A percentile compares a stretch with the other conserved stretches of the same genome.
These are phyloP conservation scores for Morinoia aosen DNA, from an alignment of 2,888 invertebrate genomes.

Conservation along the genomic window DNA sequence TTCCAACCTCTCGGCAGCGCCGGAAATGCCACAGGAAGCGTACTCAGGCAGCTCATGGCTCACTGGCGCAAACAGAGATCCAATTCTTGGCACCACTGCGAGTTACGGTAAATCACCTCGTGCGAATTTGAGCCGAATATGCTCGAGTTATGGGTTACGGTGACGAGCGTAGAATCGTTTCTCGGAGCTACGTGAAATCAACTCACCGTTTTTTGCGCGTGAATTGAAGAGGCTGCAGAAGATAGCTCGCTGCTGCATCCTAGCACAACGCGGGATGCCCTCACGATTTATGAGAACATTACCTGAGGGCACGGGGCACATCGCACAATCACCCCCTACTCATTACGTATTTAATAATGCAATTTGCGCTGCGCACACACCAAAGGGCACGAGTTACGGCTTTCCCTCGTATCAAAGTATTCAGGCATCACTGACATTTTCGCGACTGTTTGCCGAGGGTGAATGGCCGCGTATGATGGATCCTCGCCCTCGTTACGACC, in stretches of 20 bases:
- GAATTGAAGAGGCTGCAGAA: background rate
- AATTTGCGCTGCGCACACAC: conserved; percentile 14
- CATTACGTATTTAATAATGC: conserved; percentile 37
- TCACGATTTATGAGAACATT: conserved; percentile 14
- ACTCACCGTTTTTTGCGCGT: background rate
- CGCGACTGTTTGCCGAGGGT: background rate
- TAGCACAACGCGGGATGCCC: background rate
- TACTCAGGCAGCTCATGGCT: background rate
- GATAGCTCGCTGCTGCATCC: background rate
- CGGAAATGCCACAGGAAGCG: background rate
- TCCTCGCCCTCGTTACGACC: background rate
- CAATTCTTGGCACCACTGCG: background rate
- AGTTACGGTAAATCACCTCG: background rate
- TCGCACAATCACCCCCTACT: background rate
- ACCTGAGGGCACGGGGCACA: background rate
- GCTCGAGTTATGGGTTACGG: background rate
- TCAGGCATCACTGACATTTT: background rate
- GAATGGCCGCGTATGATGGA: background rate
- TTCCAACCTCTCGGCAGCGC: background rate
- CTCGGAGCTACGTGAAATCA: background rate
- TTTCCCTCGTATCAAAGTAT: conserved; percentile 4
- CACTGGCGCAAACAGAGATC: background rate
- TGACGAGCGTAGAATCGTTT: background rate
- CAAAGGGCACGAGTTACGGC: conserved; percentile 2
- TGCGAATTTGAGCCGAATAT: background rate